Evolutionary conservation across 2,888 invertebrate genomes (phyloP).

Genomic region (Eilema depressum): DNA sequence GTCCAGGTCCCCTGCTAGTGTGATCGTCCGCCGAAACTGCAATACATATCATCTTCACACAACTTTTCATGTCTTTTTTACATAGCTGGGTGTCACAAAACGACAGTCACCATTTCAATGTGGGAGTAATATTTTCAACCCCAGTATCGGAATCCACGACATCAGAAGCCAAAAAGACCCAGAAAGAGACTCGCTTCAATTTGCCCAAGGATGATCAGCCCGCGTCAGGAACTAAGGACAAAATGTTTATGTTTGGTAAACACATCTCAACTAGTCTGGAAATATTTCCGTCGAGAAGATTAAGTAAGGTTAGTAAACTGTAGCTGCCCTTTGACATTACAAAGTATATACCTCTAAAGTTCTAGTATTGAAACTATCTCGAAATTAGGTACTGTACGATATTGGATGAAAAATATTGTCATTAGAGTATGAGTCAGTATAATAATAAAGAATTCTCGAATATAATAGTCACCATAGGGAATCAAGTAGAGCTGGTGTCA

Average conservation of each 20-base stretch:
- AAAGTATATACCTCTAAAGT: no score
- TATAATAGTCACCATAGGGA: no score
- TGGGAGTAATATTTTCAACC: conserved; percentile 93
- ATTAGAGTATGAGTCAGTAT: no score
- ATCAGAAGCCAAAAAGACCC: conserved; percentile 70
- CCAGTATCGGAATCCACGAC: conserved; percentile 87
- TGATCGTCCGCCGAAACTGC: no score
- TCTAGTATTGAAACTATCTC: not conserved
- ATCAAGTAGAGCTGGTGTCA: no score
- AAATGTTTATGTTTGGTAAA: conserved; percentile 75
- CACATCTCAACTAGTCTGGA: conserved; percentile 84
- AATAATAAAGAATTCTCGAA: no score
- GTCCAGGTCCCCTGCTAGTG: no score
- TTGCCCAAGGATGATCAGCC: conserved; percentile 84
- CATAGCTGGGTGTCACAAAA: conserved; percentile 88
- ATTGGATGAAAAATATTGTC: no score
- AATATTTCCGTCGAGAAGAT: conserved; percentile 81
- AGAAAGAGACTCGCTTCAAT: conserved; percentile 89
- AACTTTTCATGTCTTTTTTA: conserved; percentile 16
- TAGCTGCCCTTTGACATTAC: not conserved
- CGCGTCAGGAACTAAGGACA: conserved; percentile 74
- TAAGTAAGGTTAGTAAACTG: conserved; percentile 72
- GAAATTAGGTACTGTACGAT: no score
- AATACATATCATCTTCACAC: no score
- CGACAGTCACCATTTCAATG: conserved; percentile 86